Evolutionary conservation across 2,113 vertebrate genomes (phyloP).

Genomic region (Paracanthobrama guichenoti): DNA sequence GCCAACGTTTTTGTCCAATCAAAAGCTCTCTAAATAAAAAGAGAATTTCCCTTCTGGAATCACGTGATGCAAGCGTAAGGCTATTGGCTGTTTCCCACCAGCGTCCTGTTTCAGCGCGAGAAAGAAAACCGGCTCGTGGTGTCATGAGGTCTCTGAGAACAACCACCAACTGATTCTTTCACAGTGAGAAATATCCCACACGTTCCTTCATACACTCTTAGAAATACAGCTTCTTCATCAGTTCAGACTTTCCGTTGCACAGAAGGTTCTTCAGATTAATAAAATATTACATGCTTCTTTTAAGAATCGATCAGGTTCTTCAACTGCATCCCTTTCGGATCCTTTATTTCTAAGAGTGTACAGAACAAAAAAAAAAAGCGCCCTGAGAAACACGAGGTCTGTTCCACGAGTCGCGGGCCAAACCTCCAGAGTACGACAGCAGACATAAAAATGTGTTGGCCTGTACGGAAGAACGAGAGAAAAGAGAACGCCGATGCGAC

Average conservation of each 20-base stretch:
- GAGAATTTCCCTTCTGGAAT: neutral
- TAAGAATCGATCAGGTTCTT: neutral
- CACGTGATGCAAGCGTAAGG: neutral
- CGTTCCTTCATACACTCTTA: neutral
- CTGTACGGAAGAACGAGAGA: conserved; percentile 63
- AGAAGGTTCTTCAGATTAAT: neutral
- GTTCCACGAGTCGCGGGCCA: neutral
- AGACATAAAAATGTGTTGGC: conserved; percentile 85
- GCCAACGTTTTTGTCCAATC: too few relatives aligned
- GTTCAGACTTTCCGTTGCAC: too few relatives aligned
- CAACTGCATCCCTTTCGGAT: neutral
- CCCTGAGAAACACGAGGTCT: neutral
- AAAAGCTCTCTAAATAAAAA: neutral
- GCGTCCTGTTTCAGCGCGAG: neutral
- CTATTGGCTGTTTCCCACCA: neutral
- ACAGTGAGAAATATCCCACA: neutral
- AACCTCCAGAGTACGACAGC: conserved; percentile 58
- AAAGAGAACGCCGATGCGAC: neutral
- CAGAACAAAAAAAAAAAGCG: neutral
- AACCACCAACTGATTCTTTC: neutral
- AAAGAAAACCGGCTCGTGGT: neutral
- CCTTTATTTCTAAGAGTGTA: neutral
- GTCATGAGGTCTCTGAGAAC: neutral
- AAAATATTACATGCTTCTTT: neutral
- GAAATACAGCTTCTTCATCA: neutral